phyloP scores from a whole-genome alignment of 2,888 invertebrate genomes.

The Tineola bisselliella region DNA sequence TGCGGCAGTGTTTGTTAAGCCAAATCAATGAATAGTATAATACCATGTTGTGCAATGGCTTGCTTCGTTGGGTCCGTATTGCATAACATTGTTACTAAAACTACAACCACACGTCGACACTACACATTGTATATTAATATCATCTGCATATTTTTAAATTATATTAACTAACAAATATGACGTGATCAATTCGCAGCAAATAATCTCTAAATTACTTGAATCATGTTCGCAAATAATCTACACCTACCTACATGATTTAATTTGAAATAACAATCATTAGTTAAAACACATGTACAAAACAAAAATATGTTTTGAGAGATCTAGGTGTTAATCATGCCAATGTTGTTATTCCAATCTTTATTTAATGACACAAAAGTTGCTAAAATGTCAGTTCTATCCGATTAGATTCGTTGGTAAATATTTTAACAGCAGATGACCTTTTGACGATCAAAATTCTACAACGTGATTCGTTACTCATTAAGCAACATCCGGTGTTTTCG shows the following conservation, averaged over 20 bases:
- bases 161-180: no score
- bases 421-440: background rate
- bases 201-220: no score
- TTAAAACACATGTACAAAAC: no score
- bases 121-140: background rate
- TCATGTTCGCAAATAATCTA: no score
- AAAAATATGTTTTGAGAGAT: no score
- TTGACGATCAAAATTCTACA: background rate
- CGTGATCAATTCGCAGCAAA: no score
- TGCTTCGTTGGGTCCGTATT: background rate
- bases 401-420: background rate
- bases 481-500: background rate
- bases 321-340: no score
- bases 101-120: background rate
- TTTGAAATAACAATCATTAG: no score
- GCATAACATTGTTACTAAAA: background rate
- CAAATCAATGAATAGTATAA: background rate
- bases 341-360: background rate
- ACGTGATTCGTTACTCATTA: background rate
- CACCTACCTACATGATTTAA: no score
- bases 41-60: background rate
- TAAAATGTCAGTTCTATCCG: background rate
- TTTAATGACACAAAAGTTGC: background rate
- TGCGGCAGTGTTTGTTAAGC: background rate
- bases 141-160: background rate